Base-by-base conservation (phyloP, 2,113 vertebrate genomes). In the Marmota monax region DNA sequence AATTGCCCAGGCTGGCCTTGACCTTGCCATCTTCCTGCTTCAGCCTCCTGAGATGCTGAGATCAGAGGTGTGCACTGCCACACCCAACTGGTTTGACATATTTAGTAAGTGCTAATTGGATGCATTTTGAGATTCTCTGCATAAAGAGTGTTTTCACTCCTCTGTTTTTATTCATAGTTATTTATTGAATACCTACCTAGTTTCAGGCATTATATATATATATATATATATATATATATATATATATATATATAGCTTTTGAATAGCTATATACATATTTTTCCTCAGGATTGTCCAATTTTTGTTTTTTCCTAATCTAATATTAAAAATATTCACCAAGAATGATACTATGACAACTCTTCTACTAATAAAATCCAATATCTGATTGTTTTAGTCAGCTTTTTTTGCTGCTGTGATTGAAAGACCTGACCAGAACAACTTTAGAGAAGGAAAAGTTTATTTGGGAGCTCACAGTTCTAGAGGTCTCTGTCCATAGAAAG, bases 311-410 rank as follows among this genome's bases (percentile, higher is more conserved):
- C 32, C 61, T 65, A 86, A 29, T 4, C 1, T 84, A 91, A 89
- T 83, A 87, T 84, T 70, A 91, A 42, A 95, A 78, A 51, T 94
- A 53, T 2, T 22, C 70, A 67, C 76, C 86, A 77, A 84, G 14
- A 77, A 80, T 18, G 8, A 89, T 80, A 37, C 5, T 53, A 32
- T 63, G 29, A 37, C 58, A 85, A 18, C 29, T 92, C 0, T 78
- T 95, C 53, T 93, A 91, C 69, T 96, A 76, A 91, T 96, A 58
- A 93, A 93, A 4, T 85, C 58, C 45, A 94, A 80, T 65, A 3
- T 17, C 27, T 42, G 13, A n/a, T 73, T 20, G 34, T 53, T 53
- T 53, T 16, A 53, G 51, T 53, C 51, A 53, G 12, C 14, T 53
- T 53, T 53, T 53, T 53, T 53, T 53, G 51, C 51, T 53, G 14